phyloP scores from a whole-genome alignment of 53 echinoderm and acorn worm genomes.

The Mesocentrotus franciscanus region DNA sequence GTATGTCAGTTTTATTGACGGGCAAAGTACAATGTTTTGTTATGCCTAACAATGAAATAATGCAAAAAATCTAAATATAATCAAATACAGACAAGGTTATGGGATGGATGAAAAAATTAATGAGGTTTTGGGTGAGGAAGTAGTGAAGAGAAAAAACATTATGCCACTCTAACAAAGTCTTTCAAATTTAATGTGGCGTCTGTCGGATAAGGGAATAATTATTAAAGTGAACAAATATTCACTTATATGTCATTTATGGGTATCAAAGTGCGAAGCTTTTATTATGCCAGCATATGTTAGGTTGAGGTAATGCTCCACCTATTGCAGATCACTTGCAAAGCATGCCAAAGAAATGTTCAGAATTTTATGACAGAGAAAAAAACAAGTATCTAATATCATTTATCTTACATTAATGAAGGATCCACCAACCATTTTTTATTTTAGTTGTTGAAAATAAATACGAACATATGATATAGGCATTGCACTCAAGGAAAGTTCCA shows the following conservation, averaged over 20 bases:
- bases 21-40: background rate
- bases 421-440: too few relatives aligned
- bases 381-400: too few relatives aligned
- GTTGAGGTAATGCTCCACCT: background rate
- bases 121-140: background rate
- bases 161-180: background rate
- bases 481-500: too few relatives aligned
- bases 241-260: background rate
- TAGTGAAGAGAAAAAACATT: background rate
- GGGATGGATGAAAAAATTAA: background rate
- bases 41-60: background rate
- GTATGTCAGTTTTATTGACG: background rate
- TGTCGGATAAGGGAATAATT: background rate
- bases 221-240: background rate
- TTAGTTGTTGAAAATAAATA: too few relatives aligned
- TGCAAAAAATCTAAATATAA: too few relatives aligned
- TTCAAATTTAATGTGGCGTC: background rate
- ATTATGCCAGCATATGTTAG: background rate
- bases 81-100: background rate
- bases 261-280: background rate
- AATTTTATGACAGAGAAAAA: too few relatives aligned
- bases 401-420: too few relatives aligned
- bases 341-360: background rate
- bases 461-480: too few relatives aligned
- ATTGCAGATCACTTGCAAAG: background rate